Evolutionary conservation across 2,797 vertebrate genomes (phyloP), one percentile per base, ranked within the genome.

Genomic region (Xyrichtys novacula): DNA sequence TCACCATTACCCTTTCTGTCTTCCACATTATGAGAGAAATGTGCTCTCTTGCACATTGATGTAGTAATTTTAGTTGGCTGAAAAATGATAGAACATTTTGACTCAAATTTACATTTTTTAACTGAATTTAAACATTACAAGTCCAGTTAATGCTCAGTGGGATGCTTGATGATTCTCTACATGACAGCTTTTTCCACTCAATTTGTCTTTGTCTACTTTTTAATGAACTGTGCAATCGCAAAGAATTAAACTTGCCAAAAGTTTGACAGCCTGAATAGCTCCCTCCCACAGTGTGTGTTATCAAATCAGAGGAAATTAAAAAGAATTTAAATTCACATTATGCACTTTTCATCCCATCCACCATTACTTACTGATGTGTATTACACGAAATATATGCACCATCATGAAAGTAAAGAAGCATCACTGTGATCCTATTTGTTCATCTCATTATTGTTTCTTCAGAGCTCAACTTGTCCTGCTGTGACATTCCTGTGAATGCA

Each of bases 361-460:
- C 23, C n/a, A 32, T 48, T 23, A 26, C 43, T 50, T 55, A 25
- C 23, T n/a, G 22, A 46, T 53, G 32, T 22, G 63, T 39, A 6
- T 42, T 53, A 23, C 17, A 25, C 19, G 23, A 17, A 50, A 17
- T 28, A 10, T 23, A 22, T 34, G 43, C n/a, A 22, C 17, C 19
- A 44, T 63, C 40, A 38, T 34, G 49, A 25, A 19, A 31, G 64
- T 42, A 52, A 67, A 49, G 48, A 46, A 66, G 29, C 1, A 1
- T 23, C 50, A 42, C 56, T 47, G 50, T n/a, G 39, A 56, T 64
- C 40, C 29, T 38, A 55, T 43, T 61, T 44, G 36, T 55, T n/a
- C 56, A 50, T 29, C 43, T 61, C 49, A 71, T 69, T 40, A 32
- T 44, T 31, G 25, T 44, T 65, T 52, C 55, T 71, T 31, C n/a